Evolutionary conservation across 2,797 vertebrate species (phyloP), one percentile per base, ranked within the genome.

Genomic region (Arremon brunneinucha): DNA sequence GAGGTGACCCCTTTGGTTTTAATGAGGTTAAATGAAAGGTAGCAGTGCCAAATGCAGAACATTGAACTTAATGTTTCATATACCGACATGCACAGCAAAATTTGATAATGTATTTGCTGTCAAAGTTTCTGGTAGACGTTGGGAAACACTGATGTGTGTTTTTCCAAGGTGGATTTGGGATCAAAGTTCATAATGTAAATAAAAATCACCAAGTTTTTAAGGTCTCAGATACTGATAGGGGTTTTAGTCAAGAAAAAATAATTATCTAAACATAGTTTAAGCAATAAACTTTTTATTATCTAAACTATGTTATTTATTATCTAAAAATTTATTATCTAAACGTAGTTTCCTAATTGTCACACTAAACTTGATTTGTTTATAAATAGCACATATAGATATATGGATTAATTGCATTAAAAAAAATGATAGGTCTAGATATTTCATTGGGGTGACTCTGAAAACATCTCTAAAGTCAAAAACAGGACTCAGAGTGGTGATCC

Each of bases 21-120:
- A 87, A 47, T 49, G 49, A 89, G 64, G n/a, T 74, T 84, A 43
- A 82, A 84, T 70, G 22, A 82, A 82, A 69, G 6, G 28, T 64
- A 71, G 7, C 5, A 57, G 22, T 23, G n/a, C 30, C 59, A 68
- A 62, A 50, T 14, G 19, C 7, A 35, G 8, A 63, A 62, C 11
- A 41, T 0, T 34, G n/a, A 70, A 55, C 6, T 63, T 69, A 13
- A 35, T 79, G 26, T 30, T 81, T 82, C 39, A 14, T 47, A 37
- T 26, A 50, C 6, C 34, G 15, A 76, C 5, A 30, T 1, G 1
- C 3, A 57, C 6, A 79, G 24, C 2, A 10, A 57, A 67, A 57
- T 15, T 55, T 27, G 18, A 26, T 20, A 46, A 69, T 15, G 3
- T 44, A 22, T 71, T 65, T 65, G 2, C 9, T 70, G 11, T 23